A percentile compares a stretch with the other conserved stretches of the same genome.
Conservation (phyloP, 2,888 invertebrate species). For the Aleiodes leptofemur region DNA sequence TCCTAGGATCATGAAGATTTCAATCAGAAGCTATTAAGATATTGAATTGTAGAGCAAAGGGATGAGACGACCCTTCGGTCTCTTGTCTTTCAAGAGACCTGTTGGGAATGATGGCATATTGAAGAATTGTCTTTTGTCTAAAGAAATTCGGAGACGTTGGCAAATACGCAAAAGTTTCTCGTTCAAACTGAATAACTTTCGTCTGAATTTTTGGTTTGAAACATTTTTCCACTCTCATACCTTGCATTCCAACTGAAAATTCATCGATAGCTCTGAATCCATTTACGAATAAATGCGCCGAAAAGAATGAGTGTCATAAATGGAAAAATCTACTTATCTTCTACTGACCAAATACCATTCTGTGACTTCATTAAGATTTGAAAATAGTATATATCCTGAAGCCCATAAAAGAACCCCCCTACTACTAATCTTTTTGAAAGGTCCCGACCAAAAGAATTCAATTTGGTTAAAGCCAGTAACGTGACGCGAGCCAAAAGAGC, state of each 20-base stretch:
- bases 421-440: constrained; percentile 33
- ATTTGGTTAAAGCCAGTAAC: constrained; percentile 58
- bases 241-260: no score
- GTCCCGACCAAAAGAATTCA: constrained; percentile 62
- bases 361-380: constrained; percentile 29
- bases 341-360: neutral
- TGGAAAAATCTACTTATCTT: no score
- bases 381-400: constrained; percentile 1
- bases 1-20: constrained; percentile 65
- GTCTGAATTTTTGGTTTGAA: no score
- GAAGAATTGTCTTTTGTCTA: constrained; percentile 51
- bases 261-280: no score
- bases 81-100: constrained; percentile 18
- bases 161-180: constrained; percentile 53
- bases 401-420: constrained; percentile 20
- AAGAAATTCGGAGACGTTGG: constrained; percentile 58
- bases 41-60: constrained; percentile 35
- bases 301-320: no score
- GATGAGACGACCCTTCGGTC: constrained; percentile 10
- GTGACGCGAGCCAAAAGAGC: constrained; percentile 41
- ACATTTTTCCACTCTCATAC: no score
- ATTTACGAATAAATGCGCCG: no score
- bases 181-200: constrained; percentile 2
- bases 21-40: constrained; percentile 65
- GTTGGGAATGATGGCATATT: constrained; percentile 48